These are phyloP conservation scores for Ptiloglossa arizonensis DNA, from an alignment of 1,140 invertebrate genomes.

Conservation along the genomic window DNA sequence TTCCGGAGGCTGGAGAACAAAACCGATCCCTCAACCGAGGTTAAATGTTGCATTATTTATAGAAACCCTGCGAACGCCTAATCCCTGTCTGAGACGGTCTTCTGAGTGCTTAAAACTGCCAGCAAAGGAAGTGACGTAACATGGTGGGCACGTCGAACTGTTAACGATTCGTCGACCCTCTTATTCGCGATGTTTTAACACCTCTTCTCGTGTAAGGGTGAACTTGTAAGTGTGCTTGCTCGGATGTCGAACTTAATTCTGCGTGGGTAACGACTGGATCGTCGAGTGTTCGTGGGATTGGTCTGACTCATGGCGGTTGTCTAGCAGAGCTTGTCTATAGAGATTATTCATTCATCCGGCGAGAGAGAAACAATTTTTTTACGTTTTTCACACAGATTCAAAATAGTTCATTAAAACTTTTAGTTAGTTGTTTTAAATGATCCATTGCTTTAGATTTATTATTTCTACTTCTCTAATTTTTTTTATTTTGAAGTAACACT, in stretches of 20 bases:
- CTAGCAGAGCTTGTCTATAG: not conserved
- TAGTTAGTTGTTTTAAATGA: too few species aligned
- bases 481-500: too few species aligned
- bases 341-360: not conserved
- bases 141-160: conserved; percentile 52
- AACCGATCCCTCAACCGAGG: conserved; percentile 40
- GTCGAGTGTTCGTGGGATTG: not conserved
- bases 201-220: not conserved
- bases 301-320: not conserved
- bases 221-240: not conserved
- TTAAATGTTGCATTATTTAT: conserved; percentile 68
- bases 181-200: conserved; percentile 31
- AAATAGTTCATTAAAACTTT: too few species aligned
- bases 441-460: too few species aligned
- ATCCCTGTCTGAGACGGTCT: conserved; percentile 67
- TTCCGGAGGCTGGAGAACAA: conserved; percentile 5
- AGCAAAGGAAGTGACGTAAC: conserved; percentile 59
- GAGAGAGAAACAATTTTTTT: not conserved
- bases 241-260: not conserved
- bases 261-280: conserved; percentile 25
- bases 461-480: too few species aligned
- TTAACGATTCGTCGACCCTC: conserved; percentile 52
- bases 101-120: conserved; percentile 64
- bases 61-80: conserved; percentile 66
- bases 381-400: too few species aligned